Conservation (phyloP, 2,113 vertebrate species). For the Ramphastos sulfuratus region DNA sequence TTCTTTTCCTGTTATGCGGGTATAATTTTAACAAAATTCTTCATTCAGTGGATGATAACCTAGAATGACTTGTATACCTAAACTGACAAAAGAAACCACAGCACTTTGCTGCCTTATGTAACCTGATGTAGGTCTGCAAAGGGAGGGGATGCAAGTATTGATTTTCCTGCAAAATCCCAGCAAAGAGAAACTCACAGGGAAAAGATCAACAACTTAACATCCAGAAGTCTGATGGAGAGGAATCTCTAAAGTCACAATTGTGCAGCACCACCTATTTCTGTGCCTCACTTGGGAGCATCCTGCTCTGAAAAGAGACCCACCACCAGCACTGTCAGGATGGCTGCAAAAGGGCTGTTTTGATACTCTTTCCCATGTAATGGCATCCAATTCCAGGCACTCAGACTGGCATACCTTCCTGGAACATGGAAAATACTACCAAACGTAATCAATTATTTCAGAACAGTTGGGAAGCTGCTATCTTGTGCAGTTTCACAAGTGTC, state of each 20-base stretch:
- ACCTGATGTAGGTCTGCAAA: not conserved
- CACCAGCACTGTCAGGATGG: fast-evolving
- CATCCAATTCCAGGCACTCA: not conserved
- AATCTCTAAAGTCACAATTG: not conserved
- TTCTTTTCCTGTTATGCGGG: not conserved
- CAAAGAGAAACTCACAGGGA: not conserved
- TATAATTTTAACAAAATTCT: not conserved
- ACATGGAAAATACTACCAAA: not conserved
- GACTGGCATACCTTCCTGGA: not conserved
- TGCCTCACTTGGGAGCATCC: not conserved
- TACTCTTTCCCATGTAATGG: not conserved
- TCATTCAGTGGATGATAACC: not conserved
- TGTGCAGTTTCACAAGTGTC: not conserved
- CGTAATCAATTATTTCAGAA: not conserved
- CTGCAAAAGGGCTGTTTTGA: not conserved
- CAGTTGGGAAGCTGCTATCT: not conserved
- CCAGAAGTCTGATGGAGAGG: not conserved
- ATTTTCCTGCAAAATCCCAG: not conserved
- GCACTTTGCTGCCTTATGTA: not conserved
- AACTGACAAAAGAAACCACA: not conserved
- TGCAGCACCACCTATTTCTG: not conserved
- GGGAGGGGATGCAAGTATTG: not conserved
- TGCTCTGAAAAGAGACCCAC: not conserved
- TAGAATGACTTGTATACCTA: not conserved
- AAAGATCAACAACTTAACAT: not conserved